Conservation (phyloP, 2,113 vertebrate species). For the Melanocharis versteri region DNA sequence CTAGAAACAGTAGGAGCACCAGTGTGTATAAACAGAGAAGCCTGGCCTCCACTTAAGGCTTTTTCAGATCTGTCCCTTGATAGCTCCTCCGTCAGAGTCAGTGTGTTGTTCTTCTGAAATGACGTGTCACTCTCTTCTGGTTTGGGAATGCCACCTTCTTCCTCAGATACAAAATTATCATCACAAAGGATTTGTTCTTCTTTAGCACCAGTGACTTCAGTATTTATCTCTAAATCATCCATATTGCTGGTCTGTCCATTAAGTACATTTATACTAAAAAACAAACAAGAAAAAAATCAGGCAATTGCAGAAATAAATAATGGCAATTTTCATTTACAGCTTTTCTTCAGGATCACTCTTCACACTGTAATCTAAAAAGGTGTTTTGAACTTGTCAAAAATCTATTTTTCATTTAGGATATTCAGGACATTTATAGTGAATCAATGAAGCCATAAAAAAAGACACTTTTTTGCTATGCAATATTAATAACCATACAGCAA, state of each 20-base stretch:
- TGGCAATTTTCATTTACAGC: background rate
- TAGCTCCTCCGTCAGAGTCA: constrained; percentile 81
- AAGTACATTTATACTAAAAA: constrained; percentile 78
- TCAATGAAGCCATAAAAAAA: background rate
- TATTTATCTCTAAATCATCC: constrained; percentile 82
- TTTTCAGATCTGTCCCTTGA: constrained; percentile 88
- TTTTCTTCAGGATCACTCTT: background rate
- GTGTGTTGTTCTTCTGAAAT: constrained; percentile 79
- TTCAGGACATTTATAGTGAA: background rate
- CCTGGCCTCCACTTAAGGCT: constrained; percentile 95
- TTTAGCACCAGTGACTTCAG: constrained; percentile 81
- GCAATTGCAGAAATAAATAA: constrained; percentile 13
- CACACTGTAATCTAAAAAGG: background rate
- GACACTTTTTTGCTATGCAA: background rate
- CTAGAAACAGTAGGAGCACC: constrained; percentile 87
- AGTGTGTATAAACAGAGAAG: constrained; percentile 87
- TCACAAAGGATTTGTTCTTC: constrained; percentile 81
- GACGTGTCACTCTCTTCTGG: constrained; percentile 79
- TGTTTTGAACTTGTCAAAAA: background rate
- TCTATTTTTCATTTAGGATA: background rate
- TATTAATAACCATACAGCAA: background rate
- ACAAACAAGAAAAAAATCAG: constrained; percentile 57
- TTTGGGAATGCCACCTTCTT: constrained; percentile 80
- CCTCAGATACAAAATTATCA: constrained; percentile 78
- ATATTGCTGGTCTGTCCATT: constrained; percentile 80